A percentile compares a stretch with the other conserved stretches of the same genome.
Conservation (phyloP, 1,140 invertebrate species). For the Nasonia vitripennis region DNA sequence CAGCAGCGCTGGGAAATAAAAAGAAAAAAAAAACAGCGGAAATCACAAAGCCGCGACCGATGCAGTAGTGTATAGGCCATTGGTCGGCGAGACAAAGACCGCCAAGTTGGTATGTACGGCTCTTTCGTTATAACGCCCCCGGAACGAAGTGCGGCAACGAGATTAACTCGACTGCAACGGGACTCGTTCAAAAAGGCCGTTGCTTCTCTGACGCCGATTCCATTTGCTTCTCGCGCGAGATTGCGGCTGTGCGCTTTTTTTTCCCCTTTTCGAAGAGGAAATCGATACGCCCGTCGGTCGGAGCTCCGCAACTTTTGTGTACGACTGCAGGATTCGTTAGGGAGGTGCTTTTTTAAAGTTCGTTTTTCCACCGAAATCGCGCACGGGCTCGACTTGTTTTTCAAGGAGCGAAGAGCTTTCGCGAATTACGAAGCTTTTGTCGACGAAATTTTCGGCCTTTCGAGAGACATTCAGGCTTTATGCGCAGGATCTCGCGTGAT, state of each 20-base stretch:
- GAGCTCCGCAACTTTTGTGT: too few species aligned
- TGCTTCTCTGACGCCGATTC: neutral
- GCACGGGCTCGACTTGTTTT: too few species aligned
- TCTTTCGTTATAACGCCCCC: neutral
- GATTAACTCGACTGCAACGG: neutral
- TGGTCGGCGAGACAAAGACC: neutral
- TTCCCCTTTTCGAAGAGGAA: neutral
- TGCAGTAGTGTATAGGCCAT: neutral
- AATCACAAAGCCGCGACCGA: neutral
- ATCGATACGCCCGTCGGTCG: too few species aligned
- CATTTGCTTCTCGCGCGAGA: neutral
- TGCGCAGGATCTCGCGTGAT: too few species aligned
- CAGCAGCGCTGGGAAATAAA: neutral
- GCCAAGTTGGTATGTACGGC: neutral
- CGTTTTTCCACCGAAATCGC: too few species aligned
- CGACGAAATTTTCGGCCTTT: too few species aligned
- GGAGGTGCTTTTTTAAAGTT: too few species aligned
- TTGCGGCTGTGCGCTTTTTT: neutral
- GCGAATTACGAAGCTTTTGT: too few species aligned
- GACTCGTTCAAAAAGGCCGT: neutral
- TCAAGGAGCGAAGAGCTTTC: too few species aligned
- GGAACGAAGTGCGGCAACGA: neutral
- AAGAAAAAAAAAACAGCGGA: neutral
- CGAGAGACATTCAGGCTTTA: too few species aligned
- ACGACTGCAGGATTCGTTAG: too few species aligned